These are phyloP conservation scores for Drosophila picticornis DNA, from an alignment of 2,888 invertebrate species.

Conservation along the genomic window DNA sequence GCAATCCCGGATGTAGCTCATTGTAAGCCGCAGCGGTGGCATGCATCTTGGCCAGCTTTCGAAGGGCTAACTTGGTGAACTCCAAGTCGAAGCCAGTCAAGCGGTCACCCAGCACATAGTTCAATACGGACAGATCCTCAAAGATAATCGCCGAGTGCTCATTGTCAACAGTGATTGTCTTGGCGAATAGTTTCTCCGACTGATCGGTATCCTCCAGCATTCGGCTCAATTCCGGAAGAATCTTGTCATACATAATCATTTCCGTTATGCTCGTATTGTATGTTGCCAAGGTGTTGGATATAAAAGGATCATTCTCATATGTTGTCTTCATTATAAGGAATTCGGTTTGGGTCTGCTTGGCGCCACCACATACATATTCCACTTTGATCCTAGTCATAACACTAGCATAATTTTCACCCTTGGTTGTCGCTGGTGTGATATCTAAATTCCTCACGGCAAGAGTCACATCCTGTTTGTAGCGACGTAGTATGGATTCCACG, in stretches of 20 bases:
- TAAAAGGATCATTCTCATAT: slow-evolving; percentile 69
- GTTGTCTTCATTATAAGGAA: slow-evolving; percentile 75
- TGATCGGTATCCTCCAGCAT: slow-evolving; percentile 56
- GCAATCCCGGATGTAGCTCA: slow-evolving; percentile 70
- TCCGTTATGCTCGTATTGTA: slow-evolving; percentile 76
- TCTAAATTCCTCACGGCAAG: slow-evolving; percentile 57
- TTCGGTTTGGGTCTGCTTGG: slow-evolving; percentile 38
- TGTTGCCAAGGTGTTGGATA: slow-evolving; percentile 53
- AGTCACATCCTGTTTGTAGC: slow-evolving; percentile 61
- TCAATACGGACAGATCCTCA: slow-evolving; percentile 68
- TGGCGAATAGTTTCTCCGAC: slow-evolving; percentile 72
- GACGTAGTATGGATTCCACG: slow-evolving; percentile 66
- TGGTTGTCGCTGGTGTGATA: slow-evolving; percentile 69
- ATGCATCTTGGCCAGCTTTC: slow-evolving; percentile 86
- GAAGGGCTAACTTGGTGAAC: slow-evolving; percentile 83
- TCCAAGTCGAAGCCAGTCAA: slow-evolving; percentile 83
- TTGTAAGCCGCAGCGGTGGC: slow-evolving; percentile 86
- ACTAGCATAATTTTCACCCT: slow-evolving; percentile 81
- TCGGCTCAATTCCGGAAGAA: slow-evolving; percentile 69
- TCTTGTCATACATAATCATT: slow-evolving; percentile 79
- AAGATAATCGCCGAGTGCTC: slow-evolving; percentile 75
- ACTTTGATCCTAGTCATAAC: slow-evolving; percentile 72
- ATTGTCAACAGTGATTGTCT: slow-evolving; percentile 75
- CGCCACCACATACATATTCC: slow-evolving; percentile 30
- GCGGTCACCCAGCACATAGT: slow-evolving; percentile 74